Base-by-base conservation (phyloP, 2,888 invertebrate species). In the Bembecia ichneumoniformis region DNA sequence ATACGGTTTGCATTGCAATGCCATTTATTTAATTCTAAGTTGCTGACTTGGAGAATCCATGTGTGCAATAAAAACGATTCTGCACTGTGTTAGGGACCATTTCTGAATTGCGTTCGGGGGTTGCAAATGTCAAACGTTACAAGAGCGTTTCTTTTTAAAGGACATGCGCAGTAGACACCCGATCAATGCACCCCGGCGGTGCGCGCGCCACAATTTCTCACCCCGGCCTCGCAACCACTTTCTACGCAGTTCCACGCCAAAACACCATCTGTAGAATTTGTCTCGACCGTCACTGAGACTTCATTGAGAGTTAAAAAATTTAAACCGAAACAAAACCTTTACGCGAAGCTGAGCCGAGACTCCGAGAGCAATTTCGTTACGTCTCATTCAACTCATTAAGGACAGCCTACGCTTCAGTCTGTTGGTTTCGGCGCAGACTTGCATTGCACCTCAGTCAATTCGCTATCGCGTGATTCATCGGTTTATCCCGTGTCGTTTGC, bases 211-310 rank as follows among this genome's bases (percentile, higher is more conserved):
- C 76, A 78, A 74, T 60, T 64, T 60, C 15, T 44, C 47, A 46
- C 68, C 68, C 68, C 61, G 58, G 62, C 66, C 69, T 51, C 58
- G 52, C 49, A 58, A 62, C 60, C 56, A 60, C 66, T 64, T 71
- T 75, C 82, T 86, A 84, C 86, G 86, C 84, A 86, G 86, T 84
- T 78, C 68, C 66, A 66, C 64, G 75, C 70, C 76, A 77, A 80
- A 79, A 82, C 71, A 82, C 64, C 68, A 73, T 60, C 67, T 63
- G 63, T 61, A 65, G 68, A 70, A 66, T 61, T 64, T 54, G 54
- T 60, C 71, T 68, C 68, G 64, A 28, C 3, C 28, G 28, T 28
- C 59, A 66, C 68, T 64, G 65, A 50, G 67, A 68, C 74, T 74
- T 72, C 75, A 76, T 78, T 79, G 75, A 72, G 59, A 51, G 56